phyloP scores from a whole-genome alignment of 2,797 vertebrate genomes.

The Perodicticus potto region DNA sequence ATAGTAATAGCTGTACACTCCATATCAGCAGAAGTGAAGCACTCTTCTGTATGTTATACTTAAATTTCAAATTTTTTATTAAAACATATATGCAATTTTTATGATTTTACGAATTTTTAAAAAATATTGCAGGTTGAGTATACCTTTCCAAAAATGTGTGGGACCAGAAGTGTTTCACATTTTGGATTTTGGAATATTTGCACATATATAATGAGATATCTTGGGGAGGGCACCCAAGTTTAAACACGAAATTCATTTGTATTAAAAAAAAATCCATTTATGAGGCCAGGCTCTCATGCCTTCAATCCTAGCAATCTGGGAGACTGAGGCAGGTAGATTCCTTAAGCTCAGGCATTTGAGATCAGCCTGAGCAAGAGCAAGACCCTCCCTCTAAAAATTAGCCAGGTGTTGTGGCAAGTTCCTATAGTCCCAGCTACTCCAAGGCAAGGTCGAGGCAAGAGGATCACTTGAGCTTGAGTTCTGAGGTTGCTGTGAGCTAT shows the following conservation, averaged over 20 bases:
- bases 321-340: too few species aligned
- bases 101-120: not conserved
- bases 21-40: not conserved
- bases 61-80: not conserved
- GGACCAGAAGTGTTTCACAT: not conserved
- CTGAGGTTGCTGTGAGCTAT: too few species aligned
- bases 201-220: not conserved
- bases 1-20: not conserved
- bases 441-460: too few species aligned
- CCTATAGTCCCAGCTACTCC: too few species aligned
- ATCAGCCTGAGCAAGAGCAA: too few species aligned
- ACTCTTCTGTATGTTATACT: not conserved
- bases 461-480: too few species aligned
- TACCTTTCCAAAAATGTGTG: not conserved
- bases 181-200: not conserved
- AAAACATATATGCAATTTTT: not conserved
- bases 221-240: not conserved
- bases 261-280: not conserved
- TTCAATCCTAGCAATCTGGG: too few species aligned
- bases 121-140: not conserved
- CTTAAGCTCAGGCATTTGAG: too few species aligned
- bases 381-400: too few species aligned
- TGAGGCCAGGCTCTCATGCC: too few species aligned
- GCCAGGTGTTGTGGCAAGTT: too few species aligned
- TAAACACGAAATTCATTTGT: not conserved